Evolutionary conservation across 2,797 vertebrate species (phyloP), one percentile per base, ranked within the genome.

Genomic region (Vespertilio murinus): DNA sequence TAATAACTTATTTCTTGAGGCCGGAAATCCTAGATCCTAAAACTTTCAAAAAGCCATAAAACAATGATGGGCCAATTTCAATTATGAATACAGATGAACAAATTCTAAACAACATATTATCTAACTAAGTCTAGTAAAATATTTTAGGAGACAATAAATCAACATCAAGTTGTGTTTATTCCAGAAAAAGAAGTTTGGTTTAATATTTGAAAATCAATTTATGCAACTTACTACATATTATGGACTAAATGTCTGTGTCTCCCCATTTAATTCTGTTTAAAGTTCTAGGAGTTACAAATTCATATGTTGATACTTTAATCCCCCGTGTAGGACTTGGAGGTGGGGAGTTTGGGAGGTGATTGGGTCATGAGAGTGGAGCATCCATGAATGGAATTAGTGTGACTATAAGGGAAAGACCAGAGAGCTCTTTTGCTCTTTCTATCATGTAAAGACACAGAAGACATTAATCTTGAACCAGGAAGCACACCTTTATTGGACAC

Each of bases 151-250:
- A 52, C 61, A 69, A 64, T 17, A 17, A 70, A 56, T 71, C 5
- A 35, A 18, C 13, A 30, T 25, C 18, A 78, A 40, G 33, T 52
- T 87, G 30, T 79, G 3, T 33, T 87, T 87, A 92, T 71, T 73
- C 28, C 54, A 71, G 52, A n/a, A 77, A 87, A 6, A 82, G 11
- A 90, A 54, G 4, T 85, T 45, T 47, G 17, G n/a, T 52, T 92
- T 85, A 90, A 59, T 73, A 94, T 83, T 87, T 87, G 22, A 77
- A 93, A 84, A 82, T 59, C 16, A 56, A 13, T 35, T 5, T n/a
- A 47, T 65, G 20, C 20, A 78, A 42, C 4, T 38, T n/a, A 80
- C 14, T 23, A 92, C 52, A 82, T 40, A 22, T 42, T 67, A 67
- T 22, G 2, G 35, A 65, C 28, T 83, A 23, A 75, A 67, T 75